Percentiles rank a stretch among this genome's conserved stretches.
phyloP scores from a whole-genome alignment of 2,888 invertebrate genomes.

The Carcina quercana region DNA sequence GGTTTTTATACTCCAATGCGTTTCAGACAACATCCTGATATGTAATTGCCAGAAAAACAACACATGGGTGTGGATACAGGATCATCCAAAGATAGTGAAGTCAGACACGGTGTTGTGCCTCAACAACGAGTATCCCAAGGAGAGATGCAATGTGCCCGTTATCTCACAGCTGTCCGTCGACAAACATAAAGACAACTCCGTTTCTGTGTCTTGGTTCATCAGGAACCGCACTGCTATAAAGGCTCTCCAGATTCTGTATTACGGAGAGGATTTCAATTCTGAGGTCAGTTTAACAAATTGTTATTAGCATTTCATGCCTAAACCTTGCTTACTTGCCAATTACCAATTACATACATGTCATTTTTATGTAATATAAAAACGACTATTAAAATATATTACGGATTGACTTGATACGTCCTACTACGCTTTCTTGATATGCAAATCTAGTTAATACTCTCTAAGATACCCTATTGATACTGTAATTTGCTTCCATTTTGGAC shows the following conservation, averaged over 20 bases:
- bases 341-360: too few relatives aligned
- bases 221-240: conserved; percentile 89
- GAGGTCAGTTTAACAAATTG: conserved; percentile 43
- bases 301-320: too few relatives aligned
- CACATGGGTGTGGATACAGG: conserved; percentile 94
- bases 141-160: conserved; percentile 78
- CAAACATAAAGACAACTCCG: conserved; percentile 89
- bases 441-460: too few relatives aligned
- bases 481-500: too few relatives aligned
- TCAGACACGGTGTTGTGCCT: conserved; percentile 45
- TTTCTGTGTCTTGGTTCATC: conserved; percentile 92
- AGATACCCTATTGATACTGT: too few relatives aligned
- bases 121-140: conserved; percentile 58
- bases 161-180: conserved; percentile 89
- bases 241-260: conserved; percentile 89
- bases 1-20: conserved; percentile 2
- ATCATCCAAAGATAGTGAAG: conserved; percentile 79
- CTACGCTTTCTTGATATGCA: too few relatives aligned
- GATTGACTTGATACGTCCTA: too few relatives aligned
- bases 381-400: too few relatives aligned
- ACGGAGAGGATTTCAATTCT: conserved; percentile 59
- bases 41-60: conserved; percentile 94
- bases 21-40: conserved; percentile 88
- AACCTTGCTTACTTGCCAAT: too few relatives aligned
- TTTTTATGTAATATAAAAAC: too few relatives aligned